Evolutionary conservation across 2,888 invertebrate genomes (phyloP), one percentile per base, ranked within the genome.

Genomic region (Congeria kusceri): DNA sequence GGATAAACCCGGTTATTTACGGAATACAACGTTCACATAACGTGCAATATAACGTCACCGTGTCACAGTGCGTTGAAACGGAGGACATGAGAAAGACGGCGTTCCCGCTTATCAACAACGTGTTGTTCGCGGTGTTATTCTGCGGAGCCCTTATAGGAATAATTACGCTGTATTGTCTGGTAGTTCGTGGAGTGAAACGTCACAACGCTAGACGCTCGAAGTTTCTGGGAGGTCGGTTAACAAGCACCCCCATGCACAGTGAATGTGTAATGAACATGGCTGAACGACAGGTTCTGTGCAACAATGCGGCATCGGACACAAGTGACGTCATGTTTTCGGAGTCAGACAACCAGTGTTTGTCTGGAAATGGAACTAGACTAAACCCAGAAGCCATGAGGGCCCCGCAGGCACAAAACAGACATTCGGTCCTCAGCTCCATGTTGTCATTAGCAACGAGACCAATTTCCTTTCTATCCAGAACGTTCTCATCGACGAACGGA

Each of bases 21-120:
- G 84, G 87, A n/a, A 56, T 82, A 28, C 77, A 84, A 61, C 68
- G 57, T 20, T 68, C 77, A 11, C 59, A 75, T 9, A 44, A 71
- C 5, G 11, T n/a, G 11, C 29, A 11, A 25, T 62, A 83, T 9
- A 77, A 79, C 23, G 46, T 86, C 1, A 86, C 71, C 13, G 79
- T 82, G 3, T 79, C 83, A 2, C 83, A 86, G 46, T 89, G 89
- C 67, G 83, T 86, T 3, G 82, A 81, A 5, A 77, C 81, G 11
- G 83, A 86, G 25, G 62, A 59, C 0, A 83, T 77, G 71, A 62
- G 76, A 20, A 59, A 74, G 18, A 85, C 86, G 0, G 18, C 61
- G 4, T 85, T 77, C 53, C 86, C 87, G 1, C 32, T 83, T 0
- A 25, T 86, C 9, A 84, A 86, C 61, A 84, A 82, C 62, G 68